Evolutionary conservation across 2,888 invertebrate species (phyloP).

Genomic region (Elegia similella): DNA sequence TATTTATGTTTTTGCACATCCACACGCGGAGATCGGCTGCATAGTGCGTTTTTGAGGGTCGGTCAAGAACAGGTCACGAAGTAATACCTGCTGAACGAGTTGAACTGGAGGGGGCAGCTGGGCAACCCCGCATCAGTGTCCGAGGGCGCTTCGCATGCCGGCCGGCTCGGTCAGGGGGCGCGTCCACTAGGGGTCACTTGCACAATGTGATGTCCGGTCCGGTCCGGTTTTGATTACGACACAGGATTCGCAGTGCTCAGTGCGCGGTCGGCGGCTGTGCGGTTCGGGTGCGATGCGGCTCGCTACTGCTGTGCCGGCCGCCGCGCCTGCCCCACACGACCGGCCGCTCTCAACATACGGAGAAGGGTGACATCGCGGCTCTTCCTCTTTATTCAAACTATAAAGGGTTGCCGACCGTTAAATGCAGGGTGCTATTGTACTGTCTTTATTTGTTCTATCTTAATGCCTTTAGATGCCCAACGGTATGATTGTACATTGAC

Average conservation of each 20-base stretch:
- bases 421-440: constrained; percentile 40
- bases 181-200: constrained; percentile 69
- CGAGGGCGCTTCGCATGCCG: constrained; percentile 71
- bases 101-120: constrained; percentile 63
- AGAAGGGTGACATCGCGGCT: constrained; percentile 74
- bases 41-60: constrained; percentile 31
- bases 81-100: constrained; percentile 73
- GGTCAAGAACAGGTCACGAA: constrained; percentile 48
- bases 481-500: constrained; percentile 15
- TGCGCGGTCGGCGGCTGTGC: constrained; percentile 61
- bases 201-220: constrained; percentile 65
- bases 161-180: constrained; percentile 63
- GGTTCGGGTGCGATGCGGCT: constrained; percentile 70
- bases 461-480: constrained; percentile 20
- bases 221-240: constrained; percentile 9
- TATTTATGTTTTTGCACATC: constrained; percentile 16
- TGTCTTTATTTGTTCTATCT: constrained; percentile 33
- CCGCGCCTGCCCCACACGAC: constrained; percentile 47
- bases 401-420: constrained; percentile 63
- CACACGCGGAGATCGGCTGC: constrained; percentile 8
- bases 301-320: constrained; percentile 65
- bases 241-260: constrained; percentile 33
- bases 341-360: constrained; percentile 47
- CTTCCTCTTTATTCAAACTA: constrained; percentile 61
- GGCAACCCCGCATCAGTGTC: constrained; percentile 65